Conservation (phyloP, 2,113 vertebrate genomes). For the Aphyosemion australe region DNA sequence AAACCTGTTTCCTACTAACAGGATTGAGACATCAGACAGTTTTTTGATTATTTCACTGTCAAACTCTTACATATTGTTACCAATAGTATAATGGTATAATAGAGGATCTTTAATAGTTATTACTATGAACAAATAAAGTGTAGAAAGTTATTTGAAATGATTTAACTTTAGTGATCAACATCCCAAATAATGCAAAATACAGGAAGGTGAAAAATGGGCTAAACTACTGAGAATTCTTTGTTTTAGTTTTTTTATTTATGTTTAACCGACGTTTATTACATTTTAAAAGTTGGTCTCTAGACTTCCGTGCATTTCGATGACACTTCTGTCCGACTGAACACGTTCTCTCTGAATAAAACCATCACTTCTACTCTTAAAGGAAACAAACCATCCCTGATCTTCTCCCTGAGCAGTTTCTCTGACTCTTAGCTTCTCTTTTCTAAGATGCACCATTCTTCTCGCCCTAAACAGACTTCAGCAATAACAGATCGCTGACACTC, state of each 20-base stretch:
- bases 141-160: too few species aligned
- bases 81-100: too few species aligned
- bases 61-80: too few species aligned
- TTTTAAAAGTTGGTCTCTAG: not conserved
- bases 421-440: conserved; percentile 28
- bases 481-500: conserved; percentile 5
- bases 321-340: not conserved
- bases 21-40: too few species aligned
- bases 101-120: too few species aligned
- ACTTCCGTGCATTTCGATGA: conserved; percentile 6
- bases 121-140: too few species aligned
- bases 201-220: too few species aligned
- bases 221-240: not conserved
- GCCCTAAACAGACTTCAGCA: conserved; percentile 16
- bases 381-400: conserved; percentile 48
- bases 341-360: conserved; percentile 33
- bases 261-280: not conserved
- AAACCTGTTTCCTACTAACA: too few species aligned
- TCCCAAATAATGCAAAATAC: too few species aligned
- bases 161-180: too few species aligned
- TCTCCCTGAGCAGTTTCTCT: conserved; percentile 24
- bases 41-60: too few species aligned
- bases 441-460: conserved; percentile 25
- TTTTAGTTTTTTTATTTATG: not conserved
- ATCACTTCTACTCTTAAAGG: conserved; percentile 41